Base-by-base conservation (phyloP, 2,797 vertebrate species). In the Xiphophorus birchmanni region DNA sequence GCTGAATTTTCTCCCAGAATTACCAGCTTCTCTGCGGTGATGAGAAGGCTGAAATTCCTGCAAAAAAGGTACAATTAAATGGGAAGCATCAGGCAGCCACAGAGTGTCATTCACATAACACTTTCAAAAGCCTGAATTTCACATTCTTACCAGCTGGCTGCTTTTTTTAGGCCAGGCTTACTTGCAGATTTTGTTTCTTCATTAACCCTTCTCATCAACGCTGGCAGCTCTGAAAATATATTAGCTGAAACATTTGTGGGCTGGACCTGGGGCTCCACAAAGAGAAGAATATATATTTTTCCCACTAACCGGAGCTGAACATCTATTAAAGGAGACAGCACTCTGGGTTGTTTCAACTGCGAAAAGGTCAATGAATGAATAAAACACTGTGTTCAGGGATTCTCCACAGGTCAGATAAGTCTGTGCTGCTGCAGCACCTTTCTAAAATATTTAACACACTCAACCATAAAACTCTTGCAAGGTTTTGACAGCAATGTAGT, bases 331-430 rank as follows among this genome's bases (percentile, higher is more conserved):
- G 50, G 73, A 83, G 82, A 81, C 73, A 47, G 2, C 73, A 42
- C 75, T 77, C 47, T 71, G 65, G 79, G 80, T 73, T 58, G 65
- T 81, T 85, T 23, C 45, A 47, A 60, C 73, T 35, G 56, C 2
- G 21, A 81, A 85, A 81, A 85, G 86, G 78, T 88, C 82, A 84
- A 74, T 73, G 90, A 73, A 81, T 82, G 83, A 88, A 87, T 90
- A 75, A 87, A 86, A 87, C 11, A 76, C 79, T 85, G 89, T 89
- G 84, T 82, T 90, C 79, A 80, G 79, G 26, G 69, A 83, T 78
- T 84, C 83, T 81, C n/a, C 67, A 63, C n/a, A 67, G 83, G 83
- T 88, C 76, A 82, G 87, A 90, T 79, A 84, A 35, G 78, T 1
- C 74, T 12, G 44, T 42, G 82, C 83, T 54, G 4, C 78, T 1